A percentile compares a stretch with the other conserved stretches of the same genome.
These are phyloP conservation scores for Corbicula japonica DNA, from an alignment of 2,888 invertebrate species.

Conservation along the genomic window DNA sequence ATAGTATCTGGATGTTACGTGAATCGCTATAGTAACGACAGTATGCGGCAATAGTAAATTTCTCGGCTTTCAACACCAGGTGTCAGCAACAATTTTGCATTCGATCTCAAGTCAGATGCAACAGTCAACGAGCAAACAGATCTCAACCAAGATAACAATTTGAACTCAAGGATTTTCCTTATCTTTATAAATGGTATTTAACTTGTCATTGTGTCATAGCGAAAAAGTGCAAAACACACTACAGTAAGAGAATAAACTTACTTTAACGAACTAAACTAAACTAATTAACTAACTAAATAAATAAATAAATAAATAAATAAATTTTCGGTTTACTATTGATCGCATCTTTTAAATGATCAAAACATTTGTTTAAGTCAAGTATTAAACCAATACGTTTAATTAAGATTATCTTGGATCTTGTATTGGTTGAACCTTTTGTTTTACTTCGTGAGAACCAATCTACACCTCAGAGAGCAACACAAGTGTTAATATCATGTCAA, in stretches of 20 bases:
- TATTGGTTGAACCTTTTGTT: conserved; percentile 37
- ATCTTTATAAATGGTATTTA: conserved; percentile 9
- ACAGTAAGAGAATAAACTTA: too few species aligned
- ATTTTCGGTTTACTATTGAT: too few species aligned
- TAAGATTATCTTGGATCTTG: too few species aligned
- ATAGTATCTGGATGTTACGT: too few species aligned
- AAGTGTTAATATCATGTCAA: conserved; percentile 55
- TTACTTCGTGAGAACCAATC: conserved; percentile 54
- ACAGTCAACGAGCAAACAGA: conserved; percentile 12
- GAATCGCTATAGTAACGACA: too few species aligned
- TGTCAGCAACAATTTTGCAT: not conserved
- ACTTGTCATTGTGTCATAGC: conserved; percentile 27
- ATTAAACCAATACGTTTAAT: too few species aligned
- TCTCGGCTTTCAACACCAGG: conserved; percentile 7
- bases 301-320: too few species aligned
- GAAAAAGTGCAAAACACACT: not conserved
- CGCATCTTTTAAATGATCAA: too few species aligned
- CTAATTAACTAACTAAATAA: too few species aligned
- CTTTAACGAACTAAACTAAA: too few species aligned
- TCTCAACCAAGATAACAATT: conserved; percentile 9
- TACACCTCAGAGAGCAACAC: conserved; percentile 47
- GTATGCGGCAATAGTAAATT: too few species aligned
- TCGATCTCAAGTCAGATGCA: not conserved
- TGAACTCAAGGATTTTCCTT: conserved; percentile 15
- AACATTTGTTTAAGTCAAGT: too few species aligned